A percentile compares a stretch with the other conserved stretches of the same genome.
phyloP scores from a whole-genome alignment of 1,140 invertebrate species.

The Drosophila pruinosa region DNA sequence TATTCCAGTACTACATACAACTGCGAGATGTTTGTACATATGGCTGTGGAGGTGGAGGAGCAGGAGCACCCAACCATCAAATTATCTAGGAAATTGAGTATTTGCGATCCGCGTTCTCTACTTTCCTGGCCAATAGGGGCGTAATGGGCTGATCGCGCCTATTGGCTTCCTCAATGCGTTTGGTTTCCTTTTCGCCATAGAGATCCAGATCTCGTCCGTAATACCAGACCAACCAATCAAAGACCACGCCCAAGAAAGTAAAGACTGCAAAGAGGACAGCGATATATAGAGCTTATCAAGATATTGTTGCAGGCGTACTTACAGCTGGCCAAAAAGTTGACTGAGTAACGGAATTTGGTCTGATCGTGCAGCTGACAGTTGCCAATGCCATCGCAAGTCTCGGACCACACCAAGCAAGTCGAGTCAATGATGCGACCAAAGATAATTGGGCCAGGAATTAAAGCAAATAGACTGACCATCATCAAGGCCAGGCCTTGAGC shows the following conservation, averaged over 20 bases:
- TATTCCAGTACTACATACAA: conserved; percentile 18
- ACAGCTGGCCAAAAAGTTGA: conserved; percentile 85
- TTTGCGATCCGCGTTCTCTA: conserved; percentile 33
- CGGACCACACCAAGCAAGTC: conserved; percentile 87
- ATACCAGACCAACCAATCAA: conserved; percentile 85
- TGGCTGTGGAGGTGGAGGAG: conserved; percentile 29
- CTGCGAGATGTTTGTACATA: conserved; percentile 52
- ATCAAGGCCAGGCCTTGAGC: conserved; percentile 86
- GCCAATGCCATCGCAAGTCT: conserved; percentile 85
- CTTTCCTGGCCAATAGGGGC: conserved; percentile 63
- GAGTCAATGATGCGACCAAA: conserved; percentile 87
- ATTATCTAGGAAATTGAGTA: not conserved
- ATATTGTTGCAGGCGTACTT: conserved; percentile 39
- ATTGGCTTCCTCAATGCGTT: conserved; percentile 51
- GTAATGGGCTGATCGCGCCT: conserved; percentile 65
- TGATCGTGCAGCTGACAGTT: conserved; percentile 88
- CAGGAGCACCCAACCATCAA: not conserved
- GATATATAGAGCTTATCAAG: not conserved
- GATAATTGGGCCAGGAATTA: conserved; percentile 88
- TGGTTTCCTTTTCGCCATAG: conserved; percentile 84
- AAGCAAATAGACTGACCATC: conserved; percentile 86
- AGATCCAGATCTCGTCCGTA: conserved; percentile 85
- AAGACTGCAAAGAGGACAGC: conserved; percentile 83
- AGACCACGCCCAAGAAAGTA: conserved; percentile 84
- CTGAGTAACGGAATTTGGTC: conserved; percentile 84